These are phyloP conservation scores for Apodemia duryi DNA, from an alignment of 2,888 invertebrate species.

Conservation along the genomic window DNA sequence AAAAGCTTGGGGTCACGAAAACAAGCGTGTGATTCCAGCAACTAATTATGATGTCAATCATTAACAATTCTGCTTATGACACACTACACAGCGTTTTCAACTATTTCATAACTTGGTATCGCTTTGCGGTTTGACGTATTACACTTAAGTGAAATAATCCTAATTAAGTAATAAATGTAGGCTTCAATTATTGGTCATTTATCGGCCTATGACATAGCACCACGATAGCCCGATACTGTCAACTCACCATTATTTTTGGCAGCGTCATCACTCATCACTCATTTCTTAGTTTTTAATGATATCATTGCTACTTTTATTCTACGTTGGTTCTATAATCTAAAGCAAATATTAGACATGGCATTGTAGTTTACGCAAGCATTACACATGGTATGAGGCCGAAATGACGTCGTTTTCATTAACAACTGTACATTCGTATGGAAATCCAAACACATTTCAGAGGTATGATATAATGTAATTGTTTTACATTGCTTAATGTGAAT, in stretches of 20 bases:
- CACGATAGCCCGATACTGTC: not conserved
- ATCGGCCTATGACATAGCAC: not conserved
- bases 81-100: not conserved
- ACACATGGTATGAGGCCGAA: not conserved
- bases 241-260: not conserved
- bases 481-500: no score
- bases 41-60: not conserved
- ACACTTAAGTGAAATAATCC: not conserved
- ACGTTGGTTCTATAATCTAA: not conserved
- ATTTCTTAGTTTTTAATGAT: not conserved
- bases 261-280: not conserved
- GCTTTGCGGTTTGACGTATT: not conserved
- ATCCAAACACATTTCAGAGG: not conserved
- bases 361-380: not conserved
- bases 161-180: not conserved
- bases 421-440: not conserved
- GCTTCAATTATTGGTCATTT: not conserved
- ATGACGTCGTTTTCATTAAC: not conserved
- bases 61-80: constrained; percentile 1
- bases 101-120: not conserved
- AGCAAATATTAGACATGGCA: not conserved
- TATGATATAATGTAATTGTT: not conserved
- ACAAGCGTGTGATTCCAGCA: no score
- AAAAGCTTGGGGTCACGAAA: no score
- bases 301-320: not conserved